A percentile compares a stretch with the other conserved stretches of the same genome.
Evolutionary conservation across 2,888 invertebrate species (phyloP).

Genomic region (Trichopoda pennipes): DNA sequence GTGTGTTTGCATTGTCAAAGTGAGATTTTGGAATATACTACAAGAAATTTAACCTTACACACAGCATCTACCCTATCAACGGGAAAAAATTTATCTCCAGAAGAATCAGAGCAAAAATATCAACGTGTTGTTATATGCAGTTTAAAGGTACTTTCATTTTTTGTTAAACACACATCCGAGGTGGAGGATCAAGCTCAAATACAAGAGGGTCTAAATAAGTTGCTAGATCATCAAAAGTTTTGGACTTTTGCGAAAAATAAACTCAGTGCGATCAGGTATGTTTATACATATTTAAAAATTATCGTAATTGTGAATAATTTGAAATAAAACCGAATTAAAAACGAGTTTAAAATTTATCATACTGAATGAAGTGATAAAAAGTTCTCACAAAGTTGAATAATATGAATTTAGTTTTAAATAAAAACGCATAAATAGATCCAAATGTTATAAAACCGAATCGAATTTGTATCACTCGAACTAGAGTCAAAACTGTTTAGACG

Average conservation of each 20-base stretch:
- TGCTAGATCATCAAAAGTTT: conserved; percentile 85
- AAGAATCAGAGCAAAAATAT: conserved; percentile 87
- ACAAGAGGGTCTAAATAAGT: conserved; percentile 80
- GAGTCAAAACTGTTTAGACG: too few species aligned
- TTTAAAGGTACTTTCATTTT: conserved; percentile 85
- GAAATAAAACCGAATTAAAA: too few species aligned
- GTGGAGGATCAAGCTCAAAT: conserved; percentile 76
- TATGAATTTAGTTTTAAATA: too few species aligned
- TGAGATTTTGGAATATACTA: conserved; percentile 89
- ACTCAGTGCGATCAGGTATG: conserved; percentile 80
- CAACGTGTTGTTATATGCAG: conserved; percentile 85
- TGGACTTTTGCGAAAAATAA: conserved; percentile 87
- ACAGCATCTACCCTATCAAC: conserved; percentile 83
- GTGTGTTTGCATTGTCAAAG: conserved; percentile 91
- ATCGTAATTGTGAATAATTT: too few species aligned
- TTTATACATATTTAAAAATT: too few species aligned
- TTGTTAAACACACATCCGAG: conserved; percentile 83
- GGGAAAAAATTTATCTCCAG: conserved; percentile 83
- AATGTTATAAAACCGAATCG: too few species aligned
- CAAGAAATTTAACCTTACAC: conserved; percentile 86
- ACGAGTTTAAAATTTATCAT: too few species aligned
- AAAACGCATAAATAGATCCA: too few species aligned
- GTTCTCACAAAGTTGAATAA: too few species aligned
- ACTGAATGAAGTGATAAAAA: too few species aligned
- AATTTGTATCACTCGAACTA: too few species aligned